Evolutionary conservation across 2,113 vertebrate genomes (phyloP), one percentile per base, ranked within the genome.

Genomic region (Cromileptes altivelis): DNA sequence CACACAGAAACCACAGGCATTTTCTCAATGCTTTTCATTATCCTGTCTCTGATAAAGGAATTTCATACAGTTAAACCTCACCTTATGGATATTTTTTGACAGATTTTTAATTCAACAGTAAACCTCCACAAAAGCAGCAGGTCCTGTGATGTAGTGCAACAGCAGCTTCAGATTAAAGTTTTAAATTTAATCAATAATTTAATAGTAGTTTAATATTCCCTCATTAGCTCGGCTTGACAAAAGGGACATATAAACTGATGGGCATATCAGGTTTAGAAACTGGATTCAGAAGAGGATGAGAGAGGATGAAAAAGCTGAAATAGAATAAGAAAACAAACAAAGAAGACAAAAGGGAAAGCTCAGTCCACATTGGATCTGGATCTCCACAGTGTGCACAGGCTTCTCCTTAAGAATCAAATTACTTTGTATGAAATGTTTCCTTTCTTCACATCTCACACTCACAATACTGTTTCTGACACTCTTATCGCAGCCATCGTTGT

Each of bases 41-140:
- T 69, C 25, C 80, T 86, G 74, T 61, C 80, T 79, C 70, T 45
- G 82, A 84, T 81, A 68, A 72, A 79, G 80, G 2, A 70, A 68
- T 78, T 53, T 63, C 4, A 71, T 84, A 53, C 30, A 14, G 60
- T 58, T 40, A 27, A 33, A 78, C 21, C 11, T 78, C 61, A 57
- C 4, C 23, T 40, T 42, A 12, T 23, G 23, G 52, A 74, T 37
- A 40, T 78, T 33, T 80, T 49, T 50, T 61, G 9, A 50, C 78
- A 85, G 49, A 17, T 40, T 84, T 68, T 71, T 37, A 62, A 49
- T 70, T 68, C 17, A 45, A 61, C 27, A 61, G 9, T 56, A 23
- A 70, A 13, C 6, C 21, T 19, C 47, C 30, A 40, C 8, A 19
- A 64, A 25, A 40, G 19, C 30, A 53, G 15, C 19, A 11, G 33